Conservation (phyloP, 2,113 vertebrate species). For the Capreolus pygargus region DNA sequence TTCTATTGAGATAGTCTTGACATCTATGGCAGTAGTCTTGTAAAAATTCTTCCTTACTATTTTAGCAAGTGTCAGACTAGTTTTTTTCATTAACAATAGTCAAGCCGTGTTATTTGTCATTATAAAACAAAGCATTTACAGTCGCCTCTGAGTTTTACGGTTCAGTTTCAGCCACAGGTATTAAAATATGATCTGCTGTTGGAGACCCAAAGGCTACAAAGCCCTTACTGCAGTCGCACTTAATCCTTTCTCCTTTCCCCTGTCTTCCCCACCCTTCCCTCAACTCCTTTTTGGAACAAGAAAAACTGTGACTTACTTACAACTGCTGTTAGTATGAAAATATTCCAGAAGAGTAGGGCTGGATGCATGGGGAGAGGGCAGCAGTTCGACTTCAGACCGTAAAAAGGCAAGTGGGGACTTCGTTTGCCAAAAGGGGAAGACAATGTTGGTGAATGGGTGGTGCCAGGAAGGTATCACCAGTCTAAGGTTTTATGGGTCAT, state of each 20-base stretch:
- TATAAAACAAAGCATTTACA: conserved; percentile 28
- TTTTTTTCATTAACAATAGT: not conserved
- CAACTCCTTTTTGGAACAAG: not conserved
- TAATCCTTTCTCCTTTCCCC: not conserved
- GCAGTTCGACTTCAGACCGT: not conserved
- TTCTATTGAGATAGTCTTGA: not conserved
- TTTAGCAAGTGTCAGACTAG: not conserved
- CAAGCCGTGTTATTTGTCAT: not conserved
- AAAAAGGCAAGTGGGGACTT: not conserved
- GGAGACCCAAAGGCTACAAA: not conserved
- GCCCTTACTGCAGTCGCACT: not conserved
- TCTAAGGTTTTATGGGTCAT: not conserved
- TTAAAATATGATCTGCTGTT: conserved; percentile 12
- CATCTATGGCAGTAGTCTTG: not conserved
- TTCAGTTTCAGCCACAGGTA: not conserved
- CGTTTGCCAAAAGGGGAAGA: not conserved
- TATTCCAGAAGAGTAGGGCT: not conserved
- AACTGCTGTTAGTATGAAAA: not conserved
- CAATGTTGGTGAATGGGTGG: not conserved
- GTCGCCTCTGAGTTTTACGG: conserved; percentile 7
- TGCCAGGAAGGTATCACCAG: not conserved
- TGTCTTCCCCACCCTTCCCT: not conserved
- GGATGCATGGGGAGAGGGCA: not conserved
- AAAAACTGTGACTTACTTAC: not conserved
- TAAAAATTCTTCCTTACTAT: not conserved